Evolutionary conservation across 2,113 vertebrate genomes (phyloP).

Genomic region (Pelecanus crispus): DNA sequence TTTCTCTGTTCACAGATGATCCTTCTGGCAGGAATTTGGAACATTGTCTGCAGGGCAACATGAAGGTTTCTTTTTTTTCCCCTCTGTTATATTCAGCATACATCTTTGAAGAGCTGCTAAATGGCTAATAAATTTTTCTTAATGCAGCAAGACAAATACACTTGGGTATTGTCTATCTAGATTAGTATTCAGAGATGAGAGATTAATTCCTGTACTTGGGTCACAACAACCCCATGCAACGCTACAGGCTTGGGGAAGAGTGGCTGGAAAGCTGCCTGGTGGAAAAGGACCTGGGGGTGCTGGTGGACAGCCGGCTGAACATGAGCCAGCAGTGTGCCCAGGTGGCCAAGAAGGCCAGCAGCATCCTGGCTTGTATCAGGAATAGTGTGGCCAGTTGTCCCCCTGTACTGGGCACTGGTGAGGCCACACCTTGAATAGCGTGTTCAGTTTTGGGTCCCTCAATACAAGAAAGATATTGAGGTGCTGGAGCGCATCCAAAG

Average conservation of each 20-base stretch:
- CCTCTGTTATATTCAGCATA: not conserved
- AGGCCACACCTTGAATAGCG: rapidly evolving
- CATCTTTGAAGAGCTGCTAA: not conserved
- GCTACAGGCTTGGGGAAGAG: not conserved
- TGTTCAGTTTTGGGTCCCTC: not conserved
- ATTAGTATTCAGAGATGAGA: not conserved
- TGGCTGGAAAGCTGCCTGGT: not conserved
- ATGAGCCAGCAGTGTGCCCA: not conserved
- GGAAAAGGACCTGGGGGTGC: not conserved
- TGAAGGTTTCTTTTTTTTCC: constrained; percentile 71
- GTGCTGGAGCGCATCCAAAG: not conserved
- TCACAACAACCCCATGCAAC: not conserved
- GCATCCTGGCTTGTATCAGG: not conserved
- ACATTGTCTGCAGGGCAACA: constrained; percentile 80
- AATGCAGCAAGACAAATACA: not conserved
- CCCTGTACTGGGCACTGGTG: not conserved
- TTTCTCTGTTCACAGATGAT: constrained; percentile 85
- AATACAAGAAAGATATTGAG: not conserved
- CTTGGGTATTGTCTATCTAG: not conserved
- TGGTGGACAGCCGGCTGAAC: not conserved
- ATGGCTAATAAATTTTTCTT: not conserved
- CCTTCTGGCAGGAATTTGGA: constrained; percentile 84
- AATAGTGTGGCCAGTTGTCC: not conserved
- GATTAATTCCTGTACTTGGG: not conserved
- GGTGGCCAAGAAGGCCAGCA: not conserved